phyloP scores from a whole-genome alignment of 2,113 vertebrate genomes.

The Leuciscus idus region DNA sequence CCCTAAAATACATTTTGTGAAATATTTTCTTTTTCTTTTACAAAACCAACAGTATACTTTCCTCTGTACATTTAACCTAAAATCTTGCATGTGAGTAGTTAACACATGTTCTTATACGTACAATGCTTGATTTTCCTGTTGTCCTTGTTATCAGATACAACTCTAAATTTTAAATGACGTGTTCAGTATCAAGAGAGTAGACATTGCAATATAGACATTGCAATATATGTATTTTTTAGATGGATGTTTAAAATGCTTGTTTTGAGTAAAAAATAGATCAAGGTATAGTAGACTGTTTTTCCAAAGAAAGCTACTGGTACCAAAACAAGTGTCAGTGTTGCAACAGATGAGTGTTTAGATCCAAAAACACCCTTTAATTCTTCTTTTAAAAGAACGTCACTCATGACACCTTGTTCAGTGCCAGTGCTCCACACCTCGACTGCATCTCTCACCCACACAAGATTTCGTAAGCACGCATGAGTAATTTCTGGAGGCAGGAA shows the following conservation, averaged over 20 bases:
- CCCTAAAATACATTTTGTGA: too few species aligned
- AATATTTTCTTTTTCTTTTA: too few species aligned
- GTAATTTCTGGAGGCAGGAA: conserved; percentile 32
- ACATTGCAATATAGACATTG: background rate
- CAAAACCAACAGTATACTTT: too few species aligned
- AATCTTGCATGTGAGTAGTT: too few species aligned
- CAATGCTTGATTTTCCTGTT: too few species aligned
- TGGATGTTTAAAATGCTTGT: background rate
- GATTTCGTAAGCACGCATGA: conserved; percentile 31
- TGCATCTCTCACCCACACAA: conserved; percentile 28
- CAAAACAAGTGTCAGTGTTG: background rate
- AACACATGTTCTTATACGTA: too few species aligned
- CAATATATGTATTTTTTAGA: background rate
- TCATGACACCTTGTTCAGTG: background rate
- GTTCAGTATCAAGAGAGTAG: background rate
- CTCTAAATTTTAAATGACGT: background rate
- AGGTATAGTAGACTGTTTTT: background rate
- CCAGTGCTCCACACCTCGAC: conserved; percentile 16
- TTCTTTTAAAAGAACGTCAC: background rate
- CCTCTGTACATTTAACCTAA: too few species aligned
- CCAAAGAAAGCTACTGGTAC: background rate
- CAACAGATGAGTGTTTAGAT: background rate
- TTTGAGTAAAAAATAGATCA: background rate
- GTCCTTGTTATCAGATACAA: too few species aligned
- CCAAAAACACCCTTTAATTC: conserved; percentile 9